Evolutionary conservation across 2,797 vertebrate genomes (phyloP).

Genomic region (Bradypodion ventrale): DNA sequence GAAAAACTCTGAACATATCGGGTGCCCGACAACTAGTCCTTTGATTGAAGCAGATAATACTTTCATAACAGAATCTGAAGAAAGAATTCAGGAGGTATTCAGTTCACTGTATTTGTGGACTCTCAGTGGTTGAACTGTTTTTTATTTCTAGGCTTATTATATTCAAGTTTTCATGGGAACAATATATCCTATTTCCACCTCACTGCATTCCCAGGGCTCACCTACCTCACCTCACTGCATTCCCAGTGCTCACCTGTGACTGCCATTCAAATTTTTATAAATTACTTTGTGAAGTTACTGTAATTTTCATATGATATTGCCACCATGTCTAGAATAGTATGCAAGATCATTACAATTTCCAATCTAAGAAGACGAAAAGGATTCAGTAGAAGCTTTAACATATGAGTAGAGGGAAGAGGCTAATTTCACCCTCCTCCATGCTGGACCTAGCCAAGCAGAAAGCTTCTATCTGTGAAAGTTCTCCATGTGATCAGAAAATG

Average conservation of each 20-base stretch:
- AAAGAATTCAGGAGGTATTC: slow-evolving; percentile 52
- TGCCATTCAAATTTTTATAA: slow-evolving; percentile 4
- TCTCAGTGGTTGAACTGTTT: slow-evolving; percentile 37
- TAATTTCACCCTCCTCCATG: too few species aligned
- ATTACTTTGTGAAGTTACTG: not conserved
- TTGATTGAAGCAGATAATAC: slow-evolving; percentile 68
- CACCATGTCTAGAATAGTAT: not conserved
- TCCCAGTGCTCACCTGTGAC: slow-evolving; percentile 16
- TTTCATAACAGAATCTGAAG: slow-evolving; percentile 59
- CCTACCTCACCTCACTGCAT: not conserved
- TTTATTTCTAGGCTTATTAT: slow-evolving; percentile 47
- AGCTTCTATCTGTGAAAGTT: too few species aligned
- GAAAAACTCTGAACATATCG: slow-evolving; percentile 50
- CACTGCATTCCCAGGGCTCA: too few species aligned
- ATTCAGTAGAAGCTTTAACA: too few species aligned
- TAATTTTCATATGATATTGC: not conserved
- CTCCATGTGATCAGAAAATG: too few species aligned
- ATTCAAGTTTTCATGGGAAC: not conserved
- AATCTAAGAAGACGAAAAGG: not conserved
- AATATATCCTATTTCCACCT: not conserved
- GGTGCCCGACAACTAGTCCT: slow-evolving; percentile 55
- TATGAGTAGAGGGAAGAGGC: too few species aligned
- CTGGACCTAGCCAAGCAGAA: not conserved
- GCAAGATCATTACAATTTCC: not conserved
- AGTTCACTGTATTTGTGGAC: slow-evolving; percentile 45